Conservation (phyloP, 1,140 invertebrate genomes). For the Micrasema minimum region DNA sequence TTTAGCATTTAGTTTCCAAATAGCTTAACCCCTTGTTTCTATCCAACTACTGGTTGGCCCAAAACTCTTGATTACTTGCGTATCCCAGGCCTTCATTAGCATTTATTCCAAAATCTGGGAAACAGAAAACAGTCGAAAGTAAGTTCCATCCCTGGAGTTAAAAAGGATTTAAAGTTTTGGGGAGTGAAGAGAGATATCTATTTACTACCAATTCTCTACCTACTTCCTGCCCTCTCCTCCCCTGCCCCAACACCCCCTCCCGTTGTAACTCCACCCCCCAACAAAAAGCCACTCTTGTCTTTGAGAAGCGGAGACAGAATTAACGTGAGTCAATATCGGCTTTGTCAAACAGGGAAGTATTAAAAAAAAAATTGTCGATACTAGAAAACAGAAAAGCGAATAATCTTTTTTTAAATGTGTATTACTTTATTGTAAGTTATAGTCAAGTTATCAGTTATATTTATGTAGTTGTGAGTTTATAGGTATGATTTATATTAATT, state of each 20-base stretch:
- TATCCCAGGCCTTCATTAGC: constrained; percentile 11
- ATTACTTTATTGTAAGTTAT: too few relatives aligned
- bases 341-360: not conserved
- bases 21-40: not conserved
- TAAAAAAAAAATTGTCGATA: too few relatives aligned
- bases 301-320: constrained; percentile 20
- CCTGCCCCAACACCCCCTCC: not conserved
- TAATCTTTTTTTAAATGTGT: too few relatives aligned
- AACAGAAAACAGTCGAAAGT: constrained; percentile 16
- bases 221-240: not conserved
- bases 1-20: too few relatives aligned
- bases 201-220: not conserved
- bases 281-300: constrained; percentile 29
- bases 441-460: too few relatives aligned
- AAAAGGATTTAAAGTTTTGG: constrained; percentile 35
- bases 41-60: not conserved
- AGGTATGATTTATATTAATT: too few relatives aligned
- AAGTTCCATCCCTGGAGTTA: constrained; percentile 22
- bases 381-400: too few relatives aligned
- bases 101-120: constrained; percentile 31
- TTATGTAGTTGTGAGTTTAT: too few relatives aligned
- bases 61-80: constrained; percentile 26
- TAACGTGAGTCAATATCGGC: constrained; percentile 11
- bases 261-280: constrained; percentile 1
- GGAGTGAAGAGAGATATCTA: not conserved